These are phyloP conservation scores for Edolisoma coerulescens DNA, from an alignment of 2,113 vertebrate genomes.

Conservation along the genomic window DNA sequence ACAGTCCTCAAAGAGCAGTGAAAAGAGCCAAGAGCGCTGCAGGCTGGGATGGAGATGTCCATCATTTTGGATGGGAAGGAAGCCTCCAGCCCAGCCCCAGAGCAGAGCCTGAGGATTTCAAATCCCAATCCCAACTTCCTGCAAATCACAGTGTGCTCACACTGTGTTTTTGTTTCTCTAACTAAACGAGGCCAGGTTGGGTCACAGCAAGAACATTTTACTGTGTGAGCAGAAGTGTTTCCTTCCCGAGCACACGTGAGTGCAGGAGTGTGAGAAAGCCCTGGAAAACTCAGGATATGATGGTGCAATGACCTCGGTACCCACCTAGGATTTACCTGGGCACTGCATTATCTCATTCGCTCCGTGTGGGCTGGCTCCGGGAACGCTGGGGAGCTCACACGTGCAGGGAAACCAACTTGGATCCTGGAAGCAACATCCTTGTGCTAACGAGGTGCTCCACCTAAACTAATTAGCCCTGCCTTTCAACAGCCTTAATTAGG, in stretches of 20 bases:
- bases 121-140: not conserved
- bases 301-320: not conserved
- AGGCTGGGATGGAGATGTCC: not conserved
- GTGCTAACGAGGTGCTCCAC: constrained; percentile 50
- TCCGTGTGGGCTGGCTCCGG: not conserved
- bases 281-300: not conserved
- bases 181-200: not conserved
- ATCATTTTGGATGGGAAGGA: fast-evolving
- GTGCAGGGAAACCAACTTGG: constrained; percentile 40
- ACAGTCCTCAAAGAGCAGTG: fast-evolving
- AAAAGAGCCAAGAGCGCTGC: not conserved
- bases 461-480: constrained; percentile 53
- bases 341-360: not conserved
- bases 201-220: not conserved
- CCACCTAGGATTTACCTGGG: not conserved
- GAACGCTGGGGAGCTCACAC: not conserved
- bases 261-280: not conserved
- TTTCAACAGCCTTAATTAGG: constrained; percentile 64
- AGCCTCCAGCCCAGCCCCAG: not conserved
- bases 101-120: not conserved
- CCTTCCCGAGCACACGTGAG: not conserved
- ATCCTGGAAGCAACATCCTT: constrained; percentile 52
- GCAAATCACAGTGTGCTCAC: not conserved
- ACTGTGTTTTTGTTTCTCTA: not conserved
- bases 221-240: not conserved